Base-by-base conservation (phyloP, 2,888 invertebrate species). In the Napeogenes sylphis region DNA sequence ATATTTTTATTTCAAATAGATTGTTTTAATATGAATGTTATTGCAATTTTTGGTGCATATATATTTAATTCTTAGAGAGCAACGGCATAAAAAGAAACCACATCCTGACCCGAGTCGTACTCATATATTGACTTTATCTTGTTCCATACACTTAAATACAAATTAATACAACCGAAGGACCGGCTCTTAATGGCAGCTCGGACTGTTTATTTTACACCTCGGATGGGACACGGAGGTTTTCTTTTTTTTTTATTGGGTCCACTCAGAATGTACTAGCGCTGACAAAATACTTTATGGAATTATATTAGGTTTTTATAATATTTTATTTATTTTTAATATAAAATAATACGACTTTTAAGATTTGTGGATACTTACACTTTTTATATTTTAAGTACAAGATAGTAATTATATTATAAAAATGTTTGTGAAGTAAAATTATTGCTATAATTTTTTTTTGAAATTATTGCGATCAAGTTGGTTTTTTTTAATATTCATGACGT, bases 111-210 rank as follows among this genome's bases (percentile, higher is more conserved):
- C 76, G 72, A 68, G 58, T 69, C 78, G 82, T 78, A 79, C 81
- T 81, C 85, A 84, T 88, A 89, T 90, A 89, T 90, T 90, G 84
- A 83, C 79, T 87, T 90, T 90, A 90, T 90, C 90, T 89, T 90
- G 90, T 89, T 84, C 87, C 87, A 85, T 90, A 90, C 89, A 89
- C 90, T 90, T 90, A 88, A 90, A 90, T 90, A 90, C 90, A 90
- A 90, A 90, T 90, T 90, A 90, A 90, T 90, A 90, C 90, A 90
- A 84, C 79, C 83, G 75, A 80, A 83, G 87, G 83, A 83, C 83
- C 83, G 81, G 82, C 72, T 78, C 87, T 84, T 90, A 88, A 90
- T 88, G 87, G 90, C 83, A 78, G 79, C 73, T 75, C 74, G 75
- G 83, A 80, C 82, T 90, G 89, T 90, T 90, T 90, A 90, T 89